These are phyloP conservation scores for Melanotus villosus DNA, from an alignment of 2,888 invertebrate species.

Conservation along the genomic window DNA sequence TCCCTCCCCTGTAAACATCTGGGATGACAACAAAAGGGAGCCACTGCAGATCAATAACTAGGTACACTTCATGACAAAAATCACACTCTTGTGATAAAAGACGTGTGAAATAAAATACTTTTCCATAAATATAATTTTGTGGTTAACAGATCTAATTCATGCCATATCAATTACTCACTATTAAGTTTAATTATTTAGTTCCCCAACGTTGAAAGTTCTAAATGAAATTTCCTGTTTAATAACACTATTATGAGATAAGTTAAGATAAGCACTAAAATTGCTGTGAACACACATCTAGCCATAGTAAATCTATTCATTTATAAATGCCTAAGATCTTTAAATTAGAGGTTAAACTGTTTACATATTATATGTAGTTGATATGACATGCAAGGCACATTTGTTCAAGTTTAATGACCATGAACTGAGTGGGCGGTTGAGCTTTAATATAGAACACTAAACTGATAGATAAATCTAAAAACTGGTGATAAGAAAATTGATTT, in stretches of 20 bases:
- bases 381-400: slow-evolving; percentile 1
- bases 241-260: slow-evolving; percentile 64
- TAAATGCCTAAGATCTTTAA: neutral
- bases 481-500: slow-evolving; percentile 1
- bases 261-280: slow-evolving; percentile 62
- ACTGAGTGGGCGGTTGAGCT: slow-evolving; percentile 1
- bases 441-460: neutral
- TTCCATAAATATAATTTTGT: slow-evolving; percentile 22
- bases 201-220: slow-evolving; percentile 44
- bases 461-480: slow-evolving; percentile 21
- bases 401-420: neutral
- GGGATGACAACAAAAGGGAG: slow-evolving; percentile 25
- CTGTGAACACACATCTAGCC: slow-evolving; percentile 64
- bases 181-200: slow-evolving; percentile 39
- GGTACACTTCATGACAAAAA: slow-evolving; percentile 48
- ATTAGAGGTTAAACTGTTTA: neutral
- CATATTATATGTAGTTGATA: neutral
- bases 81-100: slow-evolving; percentile 16
- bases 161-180: slow-evolving; percentile 43
- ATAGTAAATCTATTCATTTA: slow-evolving; percentile 52
- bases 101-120: slow-evolving; percentile 26
- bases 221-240: slow-evolving; percentile 64
- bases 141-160: slow-evolving; percentile 26
- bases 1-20: slow-evolving; percentile 19
- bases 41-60: slow-evolving; percentile 53